phyloP scores from a whole-genome alignment of 2,113 vertebrate genomes.

The Prolemur simus region DNA sequence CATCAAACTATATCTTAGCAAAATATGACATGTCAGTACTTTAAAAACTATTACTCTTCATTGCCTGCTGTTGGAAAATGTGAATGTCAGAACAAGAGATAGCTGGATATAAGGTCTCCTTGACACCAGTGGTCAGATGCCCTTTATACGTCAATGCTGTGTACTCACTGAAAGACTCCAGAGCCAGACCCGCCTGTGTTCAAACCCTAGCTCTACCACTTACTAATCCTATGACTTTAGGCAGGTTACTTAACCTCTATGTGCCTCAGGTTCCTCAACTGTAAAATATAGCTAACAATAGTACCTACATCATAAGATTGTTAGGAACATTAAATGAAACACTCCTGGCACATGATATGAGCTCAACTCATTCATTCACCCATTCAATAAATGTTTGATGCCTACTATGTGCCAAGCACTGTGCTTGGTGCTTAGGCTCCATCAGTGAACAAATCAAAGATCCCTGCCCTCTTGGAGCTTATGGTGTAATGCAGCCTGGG shows the following conservation, averaged over 20 bases:
- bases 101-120: background rate
- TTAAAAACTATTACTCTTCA: background rate
- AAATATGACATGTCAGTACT: background rate
- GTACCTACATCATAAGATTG: background rate
- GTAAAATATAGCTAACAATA: background rate
- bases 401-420: background rate
- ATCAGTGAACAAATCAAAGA: background rate
- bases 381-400: background rate
- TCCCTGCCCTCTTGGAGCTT: background rate
- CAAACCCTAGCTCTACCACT: background rate
- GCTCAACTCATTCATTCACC: background rate
- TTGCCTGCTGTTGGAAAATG: background rate
- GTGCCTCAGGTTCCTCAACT: slow-evolving; percentile 6
- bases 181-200: background rate
- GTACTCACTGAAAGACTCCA: background rate
- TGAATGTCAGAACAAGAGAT: background rate
- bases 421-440: background rate
- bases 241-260: background rate
- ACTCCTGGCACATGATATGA: background rate
- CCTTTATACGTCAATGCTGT: background rate
- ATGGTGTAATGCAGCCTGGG: background rate
- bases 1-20: background rate
- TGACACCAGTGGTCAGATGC: background rate
- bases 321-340: background rate
- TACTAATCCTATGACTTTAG: background rate